These are phyloP conservation scores for Rhopalosiphum padi DNA, from an alignment of 1,140 invertebrate genomes.

Conservation along the genomic window DNA sequence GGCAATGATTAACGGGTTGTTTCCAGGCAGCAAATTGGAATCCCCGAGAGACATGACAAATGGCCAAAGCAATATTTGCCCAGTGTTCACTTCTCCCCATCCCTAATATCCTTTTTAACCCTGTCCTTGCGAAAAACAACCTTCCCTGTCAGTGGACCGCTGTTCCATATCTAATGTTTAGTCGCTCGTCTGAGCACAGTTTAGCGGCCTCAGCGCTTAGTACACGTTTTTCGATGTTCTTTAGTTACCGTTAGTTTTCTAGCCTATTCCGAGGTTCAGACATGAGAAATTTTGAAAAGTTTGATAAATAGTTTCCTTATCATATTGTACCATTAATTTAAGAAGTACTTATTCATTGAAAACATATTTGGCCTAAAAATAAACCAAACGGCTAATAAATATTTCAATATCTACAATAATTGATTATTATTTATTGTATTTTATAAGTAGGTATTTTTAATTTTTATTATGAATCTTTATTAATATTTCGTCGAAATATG, in stretches of 20 bases:
- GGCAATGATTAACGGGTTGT: slow-evolving; percentile 52
- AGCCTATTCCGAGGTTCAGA: background rate
- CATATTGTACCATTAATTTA: background rate
- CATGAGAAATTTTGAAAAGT: background rate
- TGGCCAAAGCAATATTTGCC: slow-evolving; percentile 49
- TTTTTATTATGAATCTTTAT: background rate
- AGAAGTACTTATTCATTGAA: background rate
- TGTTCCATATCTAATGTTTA: slow-evolving; percentile 7
- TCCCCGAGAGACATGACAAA: slow-evolving; percentile 46
- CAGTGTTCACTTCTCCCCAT: background rate
- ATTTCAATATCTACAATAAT: background rate
- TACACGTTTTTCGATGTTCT: background rate
- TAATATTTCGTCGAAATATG: background rate
- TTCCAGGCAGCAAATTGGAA: slow-evolving; percentile 49
- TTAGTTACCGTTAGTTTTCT: background rate
- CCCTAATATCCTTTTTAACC: slow-evolving; percentile 21
- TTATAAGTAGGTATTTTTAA: no score
- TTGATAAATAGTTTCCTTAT: background rate
- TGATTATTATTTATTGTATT: background rate
- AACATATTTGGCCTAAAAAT: background rate
- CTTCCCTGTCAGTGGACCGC: background rate
- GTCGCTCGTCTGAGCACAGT: slow-evolving; percentile 6
- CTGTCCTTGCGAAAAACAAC: slow-evolving; percentile 20
- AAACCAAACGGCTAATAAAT: background rate
- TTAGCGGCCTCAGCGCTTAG: background rate